Evolutionary conservation across 2,113 vertebrate genomes (phyloP).

Genomic region (Nycticorax nycticorax): DNA sequence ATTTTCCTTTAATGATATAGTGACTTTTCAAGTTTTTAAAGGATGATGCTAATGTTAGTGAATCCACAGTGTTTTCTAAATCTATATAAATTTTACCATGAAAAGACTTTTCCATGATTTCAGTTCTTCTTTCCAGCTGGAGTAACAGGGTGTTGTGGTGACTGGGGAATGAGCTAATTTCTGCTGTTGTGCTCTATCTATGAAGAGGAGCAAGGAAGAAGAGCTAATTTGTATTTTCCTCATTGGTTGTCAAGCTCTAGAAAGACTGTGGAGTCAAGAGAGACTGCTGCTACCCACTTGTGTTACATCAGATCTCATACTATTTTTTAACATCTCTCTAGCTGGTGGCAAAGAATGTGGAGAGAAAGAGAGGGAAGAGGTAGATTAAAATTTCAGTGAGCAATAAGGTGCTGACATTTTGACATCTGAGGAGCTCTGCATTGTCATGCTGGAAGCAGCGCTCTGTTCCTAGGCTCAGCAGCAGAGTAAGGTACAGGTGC

Average conservation of each 20-base stretch:
- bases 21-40: neutral
- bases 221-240: slow-evolving; percentile 31
- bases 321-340: slow-evolving; percentile 29
- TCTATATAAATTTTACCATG: neutral
- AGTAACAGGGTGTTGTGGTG: neutral
- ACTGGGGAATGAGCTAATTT: slow-evolving; percentile 4
- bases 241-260: slow-evolving; percentile 13
- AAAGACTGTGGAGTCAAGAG: slow-evolving; percentile 22
- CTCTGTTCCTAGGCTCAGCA: neutral
- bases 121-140: neutral
- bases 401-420: neutral
- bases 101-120: neutral
- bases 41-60: neutral
- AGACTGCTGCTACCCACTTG: slow-evolving; percentile 46
- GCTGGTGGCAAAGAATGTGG: neutral
- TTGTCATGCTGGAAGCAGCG: neutral
- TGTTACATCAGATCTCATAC: slow-evolving; percentile 12
- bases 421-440: neutral
- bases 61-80: neutral
- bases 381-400: neutral
- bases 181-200: neutral
- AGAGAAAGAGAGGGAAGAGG: neutral
- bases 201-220: neutral
- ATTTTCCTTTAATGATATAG: neutral
- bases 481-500: neutral